Evolutionary conservation across 2,797 vertebrate species (phyloP), one percentile per base, ranked within the genome.

Genomic region (Sarcoramphus papa): DNA sequence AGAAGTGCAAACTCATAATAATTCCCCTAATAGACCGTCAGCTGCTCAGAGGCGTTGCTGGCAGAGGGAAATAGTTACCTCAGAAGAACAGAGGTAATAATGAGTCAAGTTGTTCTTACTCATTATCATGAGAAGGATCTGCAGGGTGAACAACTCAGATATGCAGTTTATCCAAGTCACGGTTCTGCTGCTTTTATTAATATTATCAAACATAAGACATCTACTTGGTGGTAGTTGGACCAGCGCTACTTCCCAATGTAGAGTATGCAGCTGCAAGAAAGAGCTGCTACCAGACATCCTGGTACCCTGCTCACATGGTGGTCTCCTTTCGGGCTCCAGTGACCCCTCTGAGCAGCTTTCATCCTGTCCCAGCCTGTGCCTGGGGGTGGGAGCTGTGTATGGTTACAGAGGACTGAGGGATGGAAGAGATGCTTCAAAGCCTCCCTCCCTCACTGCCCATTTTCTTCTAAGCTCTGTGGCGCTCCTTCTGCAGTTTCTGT

Each of bases 291-390:
- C 40, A 41, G 31, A 21, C 21, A 8, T 20, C 16, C n/a, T 47
- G 18, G n/a, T 57, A 35, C 9, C 24, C 30, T 27, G 3, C 12
- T 41, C 9, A 10, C 27, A 6, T 5, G 17, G 25, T 0, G 2
- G 7, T 35, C 48, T 14, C 68, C 8, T 77, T 25, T 23, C 7
- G 23, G 31, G 20, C 23, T n/a, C 33, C 48, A 21, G 17, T 17
- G 23, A 41, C 13, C 14, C 14, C 27, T 14, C 40, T 10, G 23
- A 74, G 41, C 27, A 62, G 4, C 28, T 54, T 53, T 30, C 13
- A 30, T 3, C 28, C 41, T 5, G 1, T 22, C 33, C 13, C 60
- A 48, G 24, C 30, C 14, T 28, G 27, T 0, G 1, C 19, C 11
- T 25, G 9, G 28, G 35, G 6, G 3, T 35, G 19, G 9, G 12